These are phyloP conservation scores for Phortica magna DNA, from an alignment of 2,888 invertebrate genomes.

Conservation along the genomic window DNA sequence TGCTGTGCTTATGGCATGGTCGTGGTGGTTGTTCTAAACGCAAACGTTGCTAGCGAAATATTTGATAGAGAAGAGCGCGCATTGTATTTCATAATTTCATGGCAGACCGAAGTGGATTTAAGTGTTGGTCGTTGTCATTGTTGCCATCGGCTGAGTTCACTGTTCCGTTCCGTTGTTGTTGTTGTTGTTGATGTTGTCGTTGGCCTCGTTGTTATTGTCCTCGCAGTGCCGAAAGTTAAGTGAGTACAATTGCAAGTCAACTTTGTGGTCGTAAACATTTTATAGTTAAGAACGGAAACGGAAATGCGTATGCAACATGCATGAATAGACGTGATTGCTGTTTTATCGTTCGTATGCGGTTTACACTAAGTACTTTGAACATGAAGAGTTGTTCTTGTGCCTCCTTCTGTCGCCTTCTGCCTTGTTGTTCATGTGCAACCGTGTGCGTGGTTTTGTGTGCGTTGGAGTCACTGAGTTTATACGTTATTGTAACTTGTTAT, in stretches of 20 bases:
- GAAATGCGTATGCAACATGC: constrained; percentile 16
- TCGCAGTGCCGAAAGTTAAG: constrained; percentile 13
- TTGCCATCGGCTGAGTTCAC: neutral
- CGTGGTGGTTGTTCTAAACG: constrained; percentile 4
- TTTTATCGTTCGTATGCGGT: constrained; percentile 17
- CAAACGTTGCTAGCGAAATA: neutral
- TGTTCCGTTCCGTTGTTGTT: neutral
- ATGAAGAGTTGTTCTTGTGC: neutral
- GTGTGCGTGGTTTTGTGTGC: no score
- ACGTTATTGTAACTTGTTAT: constrained; percentile 8
- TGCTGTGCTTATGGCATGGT: neutral
- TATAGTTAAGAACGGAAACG: constrained; percentile 25
- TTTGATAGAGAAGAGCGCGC: neutral
- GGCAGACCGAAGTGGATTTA: constrained; percentile 27
- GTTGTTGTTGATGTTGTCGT: neutral
- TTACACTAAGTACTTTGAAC: neutral
- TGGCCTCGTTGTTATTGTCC: neutral
- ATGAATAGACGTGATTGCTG: constrained; percentile 19
- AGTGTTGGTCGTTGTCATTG: neutral
- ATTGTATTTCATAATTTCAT: constrained; percentile 31
- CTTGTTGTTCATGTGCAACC: neutral
- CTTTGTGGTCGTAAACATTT: constrained; percentile 32
- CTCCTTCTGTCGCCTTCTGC: neutral
- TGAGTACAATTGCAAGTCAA: constrained; percentile 29
- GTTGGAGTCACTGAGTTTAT: no score